Evolutionary conservation across 2,888 invertebrate species (phyloP), one percentile per base, ranked within the genome.

Genomic region (Apamea anceps): DNA sequence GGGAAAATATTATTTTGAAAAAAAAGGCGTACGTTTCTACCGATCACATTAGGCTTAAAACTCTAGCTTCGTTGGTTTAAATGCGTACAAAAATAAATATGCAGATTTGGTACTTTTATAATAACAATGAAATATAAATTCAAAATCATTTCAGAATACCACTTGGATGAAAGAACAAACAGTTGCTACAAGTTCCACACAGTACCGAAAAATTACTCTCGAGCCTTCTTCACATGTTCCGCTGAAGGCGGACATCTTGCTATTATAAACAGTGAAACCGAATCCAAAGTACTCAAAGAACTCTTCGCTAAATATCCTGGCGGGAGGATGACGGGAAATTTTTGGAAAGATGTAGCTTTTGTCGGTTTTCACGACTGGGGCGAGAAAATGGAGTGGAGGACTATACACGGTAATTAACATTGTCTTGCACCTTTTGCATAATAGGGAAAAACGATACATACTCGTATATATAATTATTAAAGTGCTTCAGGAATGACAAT

Each of bases 181-280:
- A 93, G 87, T 32, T 95, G 95, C 76, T 95, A 95, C 88, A 95
- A 95, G 81, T 93, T 94, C 85, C 95, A 95, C 80, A 76, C 75
- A 0, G 84, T 89, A 0, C 91, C 93, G 0, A 87, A 90, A 4
- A 89, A 87, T 4, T 95, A 92, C 91, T 87, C 92, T 0, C 85
- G 93, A 0, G 95, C 94, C 0, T 91, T 89, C 87, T 90, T 93
- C 88, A 77, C 92, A 1, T 95, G 95, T 67, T 81, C 89, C 6
- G 93, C 93, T 0, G 95, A 95, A 81, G 94, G 94, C n/a, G 94
- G 91, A 0, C 80, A 95, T 82, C 89, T 95, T 48, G 90, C 88
- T 51, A 88, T 94, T 77, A 92, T 95, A 80, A 94, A 95, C 85
- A 93, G 90, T 18, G 90, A 92, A 0, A 45, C 25, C 0, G 94